Base-by-base conservation (phyloP, 2,113 vertebrate species). In the Phoxinus phoxinus region DNA sequence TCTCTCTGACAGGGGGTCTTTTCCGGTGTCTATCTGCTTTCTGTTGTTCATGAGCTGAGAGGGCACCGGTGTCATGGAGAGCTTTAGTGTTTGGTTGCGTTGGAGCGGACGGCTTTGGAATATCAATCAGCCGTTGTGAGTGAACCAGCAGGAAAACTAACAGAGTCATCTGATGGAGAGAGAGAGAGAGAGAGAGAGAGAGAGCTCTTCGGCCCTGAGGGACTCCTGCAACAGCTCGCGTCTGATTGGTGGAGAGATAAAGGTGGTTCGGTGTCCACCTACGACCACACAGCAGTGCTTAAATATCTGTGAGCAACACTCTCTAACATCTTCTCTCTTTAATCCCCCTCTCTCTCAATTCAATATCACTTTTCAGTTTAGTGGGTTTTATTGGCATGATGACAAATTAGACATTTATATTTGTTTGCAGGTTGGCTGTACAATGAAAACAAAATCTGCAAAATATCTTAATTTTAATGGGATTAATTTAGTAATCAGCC, bases 241-340 rank as follows among this genome's bases (percentile, higher is more conserved):
- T 81, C 80, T 69, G 80, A 81, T 81, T 81, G 80, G 80, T 69
- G 61, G 61, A 69, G 59, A 51, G 35, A n/a, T 83, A 67, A 67
- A 74, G 78, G 71, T 76, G 25, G 23, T 86, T 32, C 56, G 48
- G n/a, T 67, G 25, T 17, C 53, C 79, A 81, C 17, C 61, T 67
- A 67, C 2, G 63, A 35, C n/a, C 59, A 67, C 27, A 15, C 41
- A 69, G 79, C 25, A 13, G 80, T 81, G 80, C 35, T 80, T 63
- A 63, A 63, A 80, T 48, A 48, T 51, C 25, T 48, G 10, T 69
- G 44, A 81, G 8, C 41, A 41, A 44, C 4, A 15, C 58, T 46
- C 13, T 63, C 13, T 3, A n/a, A 32, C 58, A 44, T 15, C 53
- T 15, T 59, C 58, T 17, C 17, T 78, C 56, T 13, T 65, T 27